Evolutionary conservation across 1,140 invertebrate species (phyloP).

Genomic region (Carposina sasakii): DNA sequence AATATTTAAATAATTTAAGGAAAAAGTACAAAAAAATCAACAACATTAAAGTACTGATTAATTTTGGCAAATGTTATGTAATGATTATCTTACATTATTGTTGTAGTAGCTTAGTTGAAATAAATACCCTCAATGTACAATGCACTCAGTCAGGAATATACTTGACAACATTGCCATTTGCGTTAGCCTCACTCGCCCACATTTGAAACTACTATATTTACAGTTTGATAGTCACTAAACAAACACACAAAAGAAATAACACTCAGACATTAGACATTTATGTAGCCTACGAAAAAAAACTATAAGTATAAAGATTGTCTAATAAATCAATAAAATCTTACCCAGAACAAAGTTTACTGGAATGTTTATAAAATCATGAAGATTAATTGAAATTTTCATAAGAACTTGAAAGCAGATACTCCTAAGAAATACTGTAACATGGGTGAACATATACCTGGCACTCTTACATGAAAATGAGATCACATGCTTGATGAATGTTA

Average conservation of each 20-base stretch:
- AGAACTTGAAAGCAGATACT: constrained; percentile 21
- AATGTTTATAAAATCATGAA: constrained; percentile 55
- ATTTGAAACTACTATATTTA: constrained; percentile 57
- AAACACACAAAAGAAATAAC: constrained; percentile 46
- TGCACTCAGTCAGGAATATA: constrained; percentile 54
- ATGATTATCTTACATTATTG: constrained; percentile 59
- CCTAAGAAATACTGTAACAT: constrained; percentile 34
- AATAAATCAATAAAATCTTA: constrained; percentile 39
- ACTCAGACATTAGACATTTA: constrained; percentile 48
- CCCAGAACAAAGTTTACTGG: constrained; percentile 51
- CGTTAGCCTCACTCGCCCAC: constrained; percentile 34
- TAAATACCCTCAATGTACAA: constrained; percentile 57
- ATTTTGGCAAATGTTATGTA: constrained; percentile 70
- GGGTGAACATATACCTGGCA: constrained; percentile 29
- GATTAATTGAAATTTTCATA: constrained; percentile 30
- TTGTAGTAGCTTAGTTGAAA: constrained; percentile 57
- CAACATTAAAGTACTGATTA: constrained; percentile 60
- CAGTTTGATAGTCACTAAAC: constrained; percentile 48
- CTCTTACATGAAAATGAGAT: constrained; percentile 57
- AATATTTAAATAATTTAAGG: constrained; percentile 68
- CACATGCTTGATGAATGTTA: constrained; percentile 51
- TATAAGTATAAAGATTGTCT: constrained; percentile 38
- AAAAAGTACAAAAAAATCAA: constrained; percentile 58
- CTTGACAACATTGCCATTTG: too few relatives aligned
- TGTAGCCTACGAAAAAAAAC: constrained; percentile 50